Evolutionary conservation across 2,888 invertebrate genomes (phyloP).

Genomic region (Omphaloscelis lunosa): DNA sequence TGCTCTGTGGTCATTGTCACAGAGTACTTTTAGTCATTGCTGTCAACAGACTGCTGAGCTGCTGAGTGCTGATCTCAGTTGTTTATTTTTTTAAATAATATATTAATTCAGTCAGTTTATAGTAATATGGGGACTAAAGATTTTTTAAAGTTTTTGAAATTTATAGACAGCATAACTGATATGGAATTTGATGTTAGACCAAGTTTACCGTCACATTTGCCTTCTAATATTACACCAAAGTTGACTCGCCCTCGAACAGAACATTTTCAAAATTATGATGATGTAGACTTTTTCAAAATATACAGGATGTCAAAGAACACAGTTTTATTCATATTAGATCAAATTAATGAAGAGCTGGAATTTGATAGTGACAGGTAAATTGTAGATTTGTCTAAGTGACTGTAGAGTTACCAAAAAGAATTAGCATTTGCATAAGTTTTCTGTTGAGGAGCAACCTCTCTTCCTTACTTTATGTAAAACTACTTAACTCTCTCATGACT

Average conservation of each 20-base stretch:
- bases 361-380: slow-evolving; percentile 25
- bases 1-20: too few relatives aligned
- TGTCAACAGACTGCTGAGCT: too few relatives aligned
- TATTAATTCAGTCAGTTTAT: not conserved
- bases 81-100: too few relatives aligned
- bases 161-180: slow-evolving; percentile 17
- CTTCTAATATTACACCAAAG: not conserved
- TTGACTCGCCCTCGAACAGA: not conserved
- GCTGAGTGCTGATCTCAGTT: too few relatives aligned
- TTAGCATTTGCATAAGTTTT: not conserved
- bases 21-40: too few relatives aligned
- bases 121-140: not conserved
- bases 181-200: not conserved
- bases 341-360: slow-evolving; percentile 39
- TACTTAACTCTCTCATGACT: not conserved
- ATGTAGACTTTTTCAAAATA: slow-evolving; percentile 21
- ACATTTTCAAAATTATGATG: slow-evolving; percentile 22
- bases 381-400: too few relatives aligned
- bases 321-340: slow-evolving; percentile 24
- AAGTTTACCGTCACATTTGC: not conserved
- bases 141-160: slow-evolving; percentile 8
- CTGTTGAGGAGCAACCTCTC: too few relatives aligned
- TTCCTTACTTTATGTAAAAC: too few relatives aligned
- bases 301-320: slow-evolving; percentile 39
- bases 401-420: not conserved